Conservation (phyloP, 2,797 vertebrate species). For the Periophthalmus magnuspinnatus region DNA sequence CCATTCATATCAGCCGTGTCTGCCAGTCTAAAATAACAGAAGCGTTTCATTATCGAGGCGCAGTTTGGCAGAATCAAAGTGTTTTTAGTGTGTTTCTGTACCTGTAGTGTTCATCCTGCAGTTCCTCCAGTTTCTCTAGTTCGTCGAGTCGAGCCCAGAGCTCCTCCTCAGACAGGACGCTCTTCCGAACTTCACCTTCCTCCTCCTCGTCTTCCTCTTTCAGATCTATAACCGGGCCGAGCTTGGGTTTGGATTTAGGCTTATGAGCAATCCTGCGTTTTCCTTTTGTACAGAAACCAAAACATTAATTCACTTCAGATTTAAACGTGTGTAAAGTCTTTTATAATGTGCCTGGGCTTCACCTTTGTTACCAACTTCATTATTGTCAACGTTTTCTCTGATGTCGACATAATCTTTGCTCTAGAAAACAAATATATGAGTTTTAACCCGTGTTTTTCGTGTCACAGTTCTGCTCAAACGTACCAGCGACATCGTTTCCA, state of each 20-base stretch:
- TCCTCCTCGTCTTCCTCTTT: slow-evolving; percentile 55
- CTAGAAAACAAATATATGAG: slow-evolving; percentile 65
- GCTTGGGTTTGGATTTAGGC: slow-evolving; percentile 89
- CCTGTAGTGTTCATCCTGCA: slow-evolving; percentile 75
- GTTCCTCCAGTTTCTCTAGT: slow-evolving; percentile 87
- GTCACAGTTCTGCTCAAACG: slow-evolving; percentile 42
- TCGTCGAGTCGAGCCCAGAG: slow-evolving; percentile 89
- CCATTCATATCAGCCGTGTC: slow-evolving; percentile 78
- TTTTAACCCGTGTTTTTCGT: slow-evolving; percentile 1
- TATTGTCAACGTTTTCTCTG: slow-evolving; percentile 84
- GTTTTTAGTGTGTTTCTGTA: slow-evolving; percentile 14
- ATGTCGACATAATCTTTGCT: slow-evolving; percentile 89
- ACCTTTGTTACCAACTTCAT: slow-evolving; percentile 82
- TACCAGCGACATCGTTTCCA: slow-evolving; percentile 84
- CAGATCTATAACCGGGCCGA: slow-evolving; percentile 60
- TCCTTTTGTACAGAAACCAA: slow-evolving; percentile 55
- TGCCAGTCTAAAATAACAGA: slow-evolving; percentile 66
- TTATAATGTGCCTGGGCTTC: slow-evolving; percentile 12
- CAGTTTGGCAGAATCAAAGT: not conserved
- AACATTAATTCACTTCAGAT: not conserved
- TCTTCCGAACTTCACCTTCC: slow-evolving; percentile 44
- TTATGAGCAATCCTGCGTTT: slow-evolving; percentile 87
- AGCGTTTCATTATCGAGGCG: not conserved
- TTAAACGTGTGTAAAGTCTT: not conserved
- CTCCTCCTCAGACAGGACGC: slow-evolving; percentile 81